Evolutionary conservation across 2,888 invertebrate species (phyloP).

Genomic region (Cantharis nigra): DNA sequence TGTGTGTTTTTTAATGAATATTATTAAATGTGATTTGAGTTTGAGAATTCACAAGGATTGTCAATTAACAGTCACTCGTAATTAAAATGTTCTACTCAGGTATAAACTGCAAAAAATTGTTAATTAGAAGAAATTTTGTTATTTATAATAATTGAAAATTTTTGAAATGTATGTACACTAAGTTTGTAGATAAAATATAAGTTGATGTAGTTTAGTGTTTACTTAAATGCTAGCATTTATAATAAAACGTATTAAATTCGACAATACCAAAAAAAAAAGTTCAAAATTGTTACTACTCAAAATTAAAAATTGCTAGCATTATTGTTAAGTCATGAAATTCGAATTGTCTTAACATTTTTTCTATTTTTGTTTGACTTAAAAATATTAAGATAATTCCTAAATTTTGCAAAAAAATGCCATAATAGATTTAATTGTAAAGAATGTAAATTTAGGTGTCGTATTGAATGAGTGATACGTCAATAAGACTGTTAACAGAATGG

Average conservation of each 20-base stretch:
- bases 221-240: background rate
- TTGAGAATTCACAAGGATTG: background rate
- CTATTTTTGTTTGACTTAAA: background rate
- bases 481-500: background rate
- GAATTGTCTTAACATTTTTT: background rate
- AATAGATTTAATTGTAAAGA: background rate
- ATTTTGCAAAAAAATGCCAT: background rate
- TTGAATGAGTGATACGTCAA: background rate
- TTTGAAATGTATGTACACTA: background rate
- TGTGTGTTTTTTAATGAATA: background rate
- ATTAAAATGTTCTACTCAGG: background rate
- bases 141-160: background rate
- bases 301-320: background rate
- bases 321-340: background rate
- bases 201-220: background rate
- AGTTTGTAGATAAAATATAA: background rate
- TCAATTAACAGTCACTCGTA: background rate
- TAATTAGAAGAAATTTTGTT: background rate
- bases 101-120: background rate
- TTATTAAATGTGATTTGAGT: background rate
- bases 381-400: background rate
- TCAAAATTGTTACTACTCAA: background rate
- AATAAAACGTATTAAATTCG: background rate
- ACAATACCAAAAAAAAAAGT: background rate
- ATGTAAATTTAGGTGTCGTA: background rate